Percentiles rank a stretch among this genome's conserved stretches.
These are phyloP conservation scores for Microtus richardsoni DNA, from an alignment of 2,113 vertebrate genomes.

Conservation along the genomic window DNA sequence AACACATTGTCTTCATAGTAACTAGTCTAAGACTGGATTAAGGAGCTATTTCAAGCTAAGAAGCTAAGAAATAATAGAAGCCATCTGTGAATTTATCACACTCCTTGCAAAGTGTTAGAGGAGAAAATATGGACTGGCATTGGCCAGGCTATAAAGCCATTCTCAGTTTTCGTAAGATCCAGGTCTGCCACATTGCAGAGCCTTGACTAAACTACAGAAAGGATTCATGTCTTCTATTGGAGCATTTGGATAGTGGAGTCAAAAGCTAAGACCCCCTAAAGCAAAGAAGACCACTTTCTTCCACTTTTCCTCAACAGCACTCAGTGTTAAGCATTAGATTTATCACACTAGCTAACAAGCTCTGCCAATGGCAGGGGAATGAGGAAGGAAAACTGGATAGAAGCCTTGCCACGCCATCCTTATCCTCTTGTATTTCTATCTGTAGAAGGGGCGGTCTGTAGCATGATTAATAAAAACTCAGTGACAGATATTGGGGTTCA, in stretches of 20 bases:
- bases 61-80: not conserved
- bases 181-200: not conserved
- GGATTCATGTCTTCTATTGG: not conserved
- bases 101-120: not conserved
- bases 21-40: not conserved
- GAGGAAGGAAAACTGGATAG: not conserved
- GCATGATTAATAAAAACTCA: too few relatives aligned
- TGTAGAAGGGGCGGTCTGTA: not conserved
- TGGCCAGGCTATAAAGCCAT: not conserved
- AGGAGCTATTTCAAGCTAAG: conserved; percentile 8
- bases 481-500: too few relatives aligned
- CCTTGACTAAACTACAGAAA: not conserved
- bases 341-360: not conserved
- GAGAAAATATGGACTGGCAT: not conserved
- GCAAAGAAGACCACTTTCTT: not conserved
- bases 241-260: not conserved
- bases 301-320: not conserved
- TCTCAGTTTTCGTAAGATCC: not conserved
- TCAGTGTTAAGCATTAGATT: not conserved
- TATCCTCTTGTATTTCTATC: not conserved
- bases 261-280: conserved; percentile 11
- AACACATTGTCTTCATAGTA: not conserved
- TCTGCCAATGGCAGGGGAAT: not conserved
- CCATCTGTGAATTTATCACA: not conserved
- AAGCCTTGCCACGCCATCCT: not conserved